Conservation (phyloP, 2,113 vertebrate genomes). For the Zosterops pallidus region DNA sequence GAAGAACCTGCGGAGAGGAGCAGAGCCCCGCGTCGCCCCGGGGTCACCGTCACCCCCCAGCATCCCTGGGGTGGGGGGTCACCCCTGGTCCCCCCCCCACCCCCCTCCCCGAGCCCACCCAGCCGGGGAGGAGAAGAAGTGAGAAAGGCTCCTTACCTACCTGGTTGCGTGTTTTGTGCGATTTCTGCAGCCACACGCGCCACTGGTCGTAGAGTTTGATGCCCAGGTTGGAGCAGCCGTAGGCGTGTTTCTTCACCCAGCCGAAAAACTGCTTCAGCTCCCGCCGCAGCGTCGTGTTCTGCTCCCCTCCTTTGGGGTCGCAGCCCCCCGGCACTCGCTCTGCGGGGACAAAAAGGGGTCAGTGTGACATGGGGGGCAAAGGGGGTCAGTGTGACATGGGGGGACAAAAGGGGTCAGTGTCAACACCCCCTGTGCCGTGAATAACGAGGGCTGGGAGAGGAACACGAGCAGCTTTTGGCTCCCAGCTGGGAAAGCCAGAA, state of each 20-base stretch:
- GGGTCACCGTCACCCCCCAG: neutral
- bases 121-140: neutral
- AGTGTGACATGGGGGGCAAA: neutral
- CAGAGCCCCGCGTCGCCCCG: neutral
- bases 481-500: constrained; percentile 36
- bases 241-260: constrained; percentile 95
- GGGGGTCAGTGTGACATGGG: neutral
- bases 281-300: constrained; percentile 90
- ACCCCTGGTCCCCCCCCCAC: neutral
- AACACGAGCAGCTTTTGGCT: neutral
- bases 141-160: constrained; percentile 85
- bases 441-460: neutral
- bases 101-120: neutral
- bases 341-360: neutral
- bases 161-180: constrained; percentile 98
- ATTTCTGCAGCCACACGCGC: constrained; percentile 97
- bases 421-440: fast-evolving
- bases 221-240: constrained; percentile 93
- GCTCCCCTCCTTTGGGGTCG: constrained; percentile 90
- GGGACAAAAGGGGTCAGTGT: neutral
- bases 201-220: constrained; percentile 99
- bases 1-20: constrained; percentile 86
- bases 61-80: neutral
- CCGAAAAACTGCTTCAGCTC: constrained; percentile 98
- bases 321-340: constrained; percentile 85